These are phyloP conservation scores for Hoplodrina ambigua DNA, from an alignment of 2,888 invertebrate genomes.

Conservation along the genomic window DNA sequence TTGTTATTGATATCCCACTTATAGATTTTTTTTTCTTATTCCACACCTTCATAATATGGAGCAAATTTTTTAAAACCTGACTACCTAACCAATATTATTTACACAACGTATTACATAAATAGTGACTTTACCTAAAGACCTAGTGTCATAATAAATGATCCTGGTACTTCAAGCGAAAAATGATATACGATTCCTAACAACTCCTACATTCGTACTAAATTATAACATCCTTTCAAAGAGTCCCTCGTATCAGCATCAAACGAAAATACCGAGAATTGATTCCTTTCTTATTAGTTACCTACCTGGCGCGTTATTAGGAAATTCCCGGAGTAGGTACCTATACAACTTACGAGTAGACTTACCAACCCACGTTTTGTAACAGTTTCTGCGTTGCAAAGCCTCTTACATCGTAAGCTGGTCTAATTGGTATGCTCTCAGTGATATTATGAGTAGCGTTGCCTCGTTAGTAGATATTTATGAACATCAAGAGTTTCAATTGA, in stretches of 20 bases:
- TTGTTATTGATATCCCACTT: too few relatives aligned
- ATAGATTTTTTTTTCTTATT: too few relatives aligned
- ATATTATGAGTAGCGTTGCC: constrained; percentile 45
- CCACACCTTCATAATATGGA: too few relatives aligned
- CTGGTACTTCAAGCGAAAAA: background rate
- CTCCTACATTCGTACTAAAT: constrained; percentile 6
- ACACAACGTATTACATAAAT: too few relatives aligned
- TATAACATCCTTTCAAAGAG: background rate
- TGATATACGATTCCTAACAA: background rate
- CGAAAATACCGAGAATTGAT: background rate
- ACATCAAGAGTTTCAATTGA: constrained; percentile 16
- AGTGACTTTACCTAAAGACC: too few relatives aligned
- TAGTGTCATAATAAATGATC: too few relatives aligned
- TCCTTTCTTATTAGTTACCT: constrained; percentile 16
- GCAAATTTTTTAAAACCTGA: too few relatives aligned
- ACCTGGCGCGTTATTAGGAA: background rate
- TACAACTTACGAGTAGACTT: constrained; percentile 15
- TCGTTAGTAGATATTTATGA: constrained; percentile 52
- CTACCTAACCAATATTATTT: too few relatives aligned
- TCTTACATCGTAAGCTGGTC: constrained; percentile 64
- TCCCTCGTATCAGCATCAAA: constrained; percentile 6
- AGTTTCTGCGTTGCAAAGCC: constrained; percentile 56
- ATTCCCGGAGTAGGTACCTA: background rate
- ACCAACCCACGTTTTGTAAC: constrained; percentile 25
- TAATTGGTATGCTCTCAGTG: constrained; percentile 62